Evolutionary conservation across 2,797 vertebrate genomes (phyloP), one percentile per base, ranked within the genome.

Genomic region (Squalus acanthias): DNA sequence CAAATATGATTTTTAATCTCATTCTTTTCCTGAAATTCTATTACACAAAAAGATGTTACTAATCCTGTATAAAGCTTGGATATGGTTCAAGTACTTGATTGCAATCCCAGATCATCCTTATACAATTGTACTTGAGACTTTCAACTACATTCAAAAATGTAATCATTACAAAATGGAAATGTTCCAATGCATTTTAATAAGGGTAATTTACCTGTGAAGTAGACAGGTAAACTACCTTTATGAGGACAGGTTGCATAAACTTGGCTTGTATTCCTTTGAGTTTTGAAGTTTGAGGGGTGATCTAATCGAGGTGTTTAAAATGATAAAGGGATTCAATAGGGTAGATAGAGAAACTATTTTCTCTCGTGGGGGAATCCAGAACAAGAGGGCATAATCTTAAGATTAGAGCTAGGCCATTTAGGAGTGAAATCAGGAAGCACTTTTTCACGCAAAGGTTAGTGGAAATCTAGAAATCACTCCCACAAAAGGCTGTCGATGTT

Each of bases 1-100:
- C 20, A 76, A 10, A n/a, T 76, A 76, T 76, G n/a, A 50, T 50
- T 85, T 85, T 85, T 50, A 85, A 85, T 85, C 82, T 50, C 20
- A 57, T 29, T 29, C 46, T 29, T 33, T 95, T 70, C 69, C 65
- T 74, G 70, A 95, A 76, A 95, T 95, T 50, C 94, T 95, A 50
- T 74, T 57, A 74, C n/a, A 0, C 50, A 33, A 33, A 95, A 95
- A 69, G 22, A 70, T 10, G 8, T 46, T 67, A 50, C 65, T 70
- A 70, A 95, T 50, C 67, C 92, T 10, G 39, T 70, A 46, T 69
- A 50, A 95, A 95, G 6, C 17, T 50, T 95, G 67, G 39, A 69
- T 69, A 69, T 95, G 22, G 39, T 95, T 95, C 39, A 50, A 50
- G 17, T 46, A 10, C 6, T 67, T 95, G 39, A 95, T 22, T 95